Conservation (phyloP, 2,797 vertebrate species). For the Antrozous pallidus region DNA sequence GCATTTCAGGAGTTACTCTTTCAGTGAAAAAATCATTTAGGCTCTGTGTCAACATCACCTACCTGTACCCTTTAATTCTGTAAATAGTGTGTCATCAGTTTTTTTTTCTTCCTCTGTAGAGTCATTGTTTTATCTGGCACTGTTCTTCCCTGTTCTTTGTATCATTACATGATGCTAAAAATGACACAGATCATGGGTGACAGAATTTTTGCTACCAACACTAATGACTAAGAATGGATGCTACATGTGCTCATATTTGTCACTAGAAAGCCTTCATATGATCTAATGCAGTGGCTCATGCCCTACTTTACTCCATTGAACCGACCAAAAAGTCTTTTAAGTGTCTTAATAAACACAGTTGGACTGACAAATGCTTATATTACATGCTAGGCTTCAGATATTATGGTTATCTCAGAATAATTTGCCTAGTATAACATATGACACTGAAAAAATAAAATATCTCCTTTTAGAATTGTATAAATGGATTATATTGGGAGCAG, state of each 20-base stretch:
- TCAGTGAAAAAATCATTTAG: not conserved
- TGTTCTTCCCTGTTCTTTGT: not conserved
- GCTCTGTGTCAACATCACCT: not conserved
- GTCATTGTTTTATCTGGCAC: not conserved
- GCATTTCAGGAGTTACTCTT: not conserved
- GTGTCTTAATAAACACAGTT: not conserved
- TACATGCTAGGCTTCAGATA: not conserved
- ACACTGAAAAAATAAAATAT: not conserved
- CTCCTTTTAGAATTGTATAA: constrained; percentile 18
- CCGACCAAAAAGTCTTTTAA: not conserved
- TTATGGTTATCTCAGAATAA: not conserved
- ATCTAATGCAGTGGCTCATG: not conserved
- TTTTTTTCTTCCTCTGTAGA: not conserved
- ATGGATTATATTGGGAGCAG: not conserved
- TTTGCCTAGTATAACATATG: not conserved
- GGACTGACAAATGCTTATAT: not conserved
- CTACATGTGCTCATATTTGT: not conserved
- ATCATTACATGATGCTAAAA: not conserved
- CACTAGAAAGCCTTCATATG: not conserved
- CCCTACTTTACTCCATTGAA: not conserved
- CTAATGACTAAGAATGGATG: not conserved
- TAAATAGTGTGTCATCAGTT: not conserved
- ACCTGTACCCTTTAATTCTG: not conserved
- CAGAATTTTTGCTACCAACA: not conserved
- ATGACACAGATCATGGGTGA: fast-evolving